A percentile compares a stretch with the other conserved stretches of the same genome.
These are phyloP conservation scores for Mus musculus DNA, from an alignment of 2,113 vertebrate species.

Conservation along the genomic window GRCm39 chr14:122565001-122565500, in stretches of 20 bases:
- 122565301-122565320: too few species aligned
- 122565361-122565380: not conserved
- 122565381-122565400: too few species aligned
- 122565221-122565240: not conserved
- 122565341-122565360: not conserved
- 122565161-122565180: not conserved
- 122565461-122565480: not conserved
- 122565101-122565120: not conserved
- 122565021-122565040: not conserved
- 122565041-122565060: not conserved
- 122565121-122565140: not conserved
- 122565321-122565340: not conserved
- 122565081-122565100: not conserved
- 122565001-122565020: not conserved
- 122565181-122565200: not conserved
- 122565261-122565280: too few species aligned
- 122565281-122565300: not conserved
- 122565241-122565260: not conserved
- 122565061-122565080: not conserved
- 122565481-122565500: not conserved
- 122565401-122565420: not conserved
- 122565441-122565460: not conserved
- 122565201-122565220: not conserved
- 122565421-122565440: not conserved
- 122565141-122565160: not conserved